phyloP scores from a whole-genome alignment of 2,797 vertebrate species.

The Lagodon rhomboides region DNA sequence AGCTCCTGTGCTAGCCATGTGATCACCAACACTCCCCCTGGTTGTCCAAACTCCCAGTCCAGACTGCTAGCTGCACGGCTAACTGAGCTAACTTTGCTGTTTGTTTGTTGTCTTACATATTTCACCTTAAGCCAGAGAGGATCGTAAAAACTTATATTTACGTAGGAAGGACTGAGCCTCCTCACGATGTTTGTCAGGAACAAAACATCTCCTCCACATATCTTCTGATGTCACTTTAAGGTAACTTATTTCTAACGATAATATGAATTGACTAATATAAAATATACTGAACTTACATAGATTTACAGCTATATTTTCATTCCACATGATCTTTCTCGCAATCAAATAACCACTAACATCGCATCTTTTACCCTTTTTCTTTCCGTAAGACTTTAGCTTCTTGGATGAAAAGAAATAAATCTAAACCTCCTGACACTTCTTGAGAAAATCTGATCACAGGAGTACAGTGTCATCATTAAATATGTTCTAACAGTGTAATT shows the following conservation, averaged over 20 bases:
- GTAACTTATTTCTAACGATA: background rate
- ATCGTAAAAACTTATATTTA: too few species aligned
- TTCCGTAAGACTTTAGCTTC: background rate
- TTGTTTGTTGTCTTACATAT: too few species aligned
- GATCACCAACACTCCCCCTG: too few species aligned
- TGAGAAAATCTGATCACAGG: background rate
- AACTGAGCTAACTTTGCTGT: too few species aligned
- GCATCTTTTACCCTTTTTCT: background rate
- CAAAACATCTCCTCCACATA: background rate
- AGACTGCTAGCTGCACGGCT: too few species aligned
- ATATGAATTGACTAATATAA: background rate
- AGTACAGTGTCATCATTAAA: background rate
- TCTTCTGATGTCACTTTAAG: background rate
- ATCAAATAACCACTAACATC: background rate
- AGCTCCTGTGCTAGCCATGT: too few species aligned
- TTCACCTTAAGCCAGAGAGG: too few species aligned
- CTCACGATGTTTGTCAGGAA: background rate
- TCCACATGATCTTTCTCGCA: too few species aligned
- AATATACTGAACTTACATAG: background rate
- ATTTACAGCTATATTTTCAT: background rate
- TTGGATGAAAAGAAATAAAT: background rate
- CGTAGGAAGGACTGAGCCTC: background rate
- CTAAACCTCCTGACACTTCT: too few species aligned
- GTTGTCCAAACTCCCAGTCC: too few species aligned
- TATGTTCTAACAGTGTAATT: too few species aligned